Evolutionary conservation across 2,797 vertebrate species (phyloP).

Genomic region (Prunella strophiata): DNA sequence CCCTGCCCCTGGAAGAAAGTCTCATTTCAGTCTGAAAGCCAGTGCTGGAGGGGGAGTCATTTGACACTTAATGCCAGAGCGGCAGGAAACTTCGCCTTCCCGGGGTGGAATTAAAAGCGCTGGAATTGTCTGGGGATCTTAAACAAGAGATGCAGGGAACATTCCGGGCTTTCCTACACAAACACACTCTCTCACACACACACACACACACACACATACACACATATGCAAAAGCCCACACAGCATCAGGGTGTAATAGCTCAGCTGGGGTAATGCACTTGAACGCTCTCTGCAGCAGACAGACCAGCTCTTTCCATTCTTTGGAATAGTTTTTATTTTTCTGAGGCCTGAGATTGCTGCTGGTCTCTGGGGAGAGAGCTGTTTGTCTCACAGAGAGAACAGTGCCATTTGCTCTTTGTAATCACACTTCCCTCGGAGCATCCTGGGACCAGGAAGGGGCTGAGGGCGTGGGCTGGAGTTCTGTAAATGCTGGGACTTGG

Average conservation of each 20-base stretch:
- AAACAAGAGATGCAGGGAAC: slow-evolving; percentile 66
- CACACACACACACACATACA: background rate
- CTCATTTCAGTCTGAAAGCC: slow-evolving; percentile 47
- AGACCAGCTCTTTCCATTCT: slow-evolving; percentile 36
- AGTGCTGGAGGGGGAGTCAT: slow-evolving; percentile 9
- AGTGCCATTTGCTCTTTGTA: slow-evolving; percentile 53
- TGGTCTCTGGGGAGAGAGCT: slow-evolving; percentile 34
- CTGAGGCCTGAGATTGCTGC: background rate
- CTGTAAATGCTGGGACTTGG: rapidly evolving
- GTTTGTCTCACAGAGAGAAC: slow-evolving; percentile 49
- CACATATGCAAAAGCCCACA: slow-evolving; percentile 28
- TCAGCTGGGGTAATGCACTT: slow-evolving; percentile 56
- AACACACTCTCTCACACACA: background rate
- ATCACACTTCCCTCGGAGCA: background rate
- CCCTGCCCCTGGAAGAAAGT: slow-evolving; percentile 18
- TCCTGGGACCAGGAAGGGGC: background rate
- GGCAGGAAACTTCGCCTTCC: slow-evolving; percentile 57
- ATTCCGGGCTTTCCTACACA: slow-evolving; percentile 38
- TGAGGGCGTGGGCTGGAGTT: background rate
- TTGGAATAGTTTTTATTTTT: background rate
- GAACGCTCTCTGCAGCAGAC: slow-evolving; percentile 36
- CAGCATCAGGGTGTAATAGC: slow-evolving; percentile 49
- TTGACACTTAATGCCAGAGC: slow-evolving; percentile 43
- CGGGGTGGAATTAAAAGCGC: slow-evolving; percentile 50
- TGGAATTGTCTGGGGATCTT: slow-evolving; percentile 58